Percentiles rank a stretch among this genome's conserved stretches.
Conservation (phyloP, 1,140 invertebrate species). For the Agraylea sexmaculata region DNA sequence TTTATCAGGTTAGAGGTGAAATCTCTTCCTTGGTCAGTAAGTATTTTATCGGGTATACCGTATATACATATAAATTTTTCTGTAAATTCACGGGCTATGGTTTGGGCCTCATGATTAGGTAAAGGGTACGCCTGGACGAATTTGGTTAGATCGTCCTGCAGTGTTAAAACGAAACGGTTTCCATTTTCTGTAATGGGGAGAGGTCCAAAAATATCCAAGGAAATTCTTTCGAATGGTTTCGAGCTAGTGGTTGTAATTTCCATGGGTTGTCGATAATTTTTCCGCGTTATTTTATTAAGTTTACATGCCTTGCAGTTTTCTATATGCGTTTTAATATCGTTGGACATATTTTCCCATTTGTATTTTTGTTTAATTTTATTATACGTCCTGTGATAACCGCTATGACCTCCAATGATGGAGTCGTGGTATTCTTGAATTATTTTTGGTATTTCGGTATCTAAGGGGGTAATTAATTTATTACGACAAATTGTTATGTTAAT, state of each 20-base stretch:
- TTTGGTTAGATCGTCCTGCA: slow-evolving; percentile 28
- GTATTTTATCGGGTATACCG: slow-evolving; percentile 25
- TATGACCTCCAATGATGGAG: too few relatives aligned
- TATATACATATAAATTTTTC: slow-evolving; percentile 20
- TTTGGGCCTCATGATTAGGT: slow-evolving; percentile 23
- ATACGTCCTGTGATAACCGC: slow-evolving; percentile 22
- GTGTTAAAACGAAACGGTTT: slow-evolving; percentile 23
- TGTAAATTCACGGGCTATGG: slow-evolving; percentile 21
- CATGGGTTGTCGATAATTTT: slow-evolving; percentile 21
- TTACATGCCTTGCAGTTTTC: slow-evolving; percentile 22
- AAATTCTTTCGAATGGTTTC: slow-evolving; percentile 21
- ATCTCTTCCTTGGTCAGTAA: slow-evolving; percentile 27
- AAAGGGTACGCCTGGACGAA: slow-evolving; percentile 22
- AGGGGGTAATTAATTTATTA: too few relatives aligned
- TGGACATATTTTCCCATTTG: slow-evolving; percentile 23
- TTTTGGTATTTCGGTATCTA: too few relatives aligned
- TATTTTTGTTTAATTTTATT: slow-evolving; percentile 22
- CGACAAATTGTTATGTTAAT: too few relatives aligned
- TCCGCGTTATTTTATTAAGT: slow-evolving; percentile 22
- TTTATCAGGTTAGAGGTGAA: slow-evolving; percentile 12
- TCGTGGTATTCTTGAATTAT: too few relatives aligned
- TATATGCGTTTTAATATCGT: slow-evolving; percentile 23
- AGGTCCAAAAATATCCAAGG: slow-evolving; percentile 25
- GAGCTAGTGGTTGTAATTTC: slow-evolving; percentile 24
- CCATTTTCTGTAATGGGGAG: slow-evolving; percentile 20